Base-by-base conservation (phyloP, 2,888 invertebrate species). In the Coleophora flavipennella region DNA sequence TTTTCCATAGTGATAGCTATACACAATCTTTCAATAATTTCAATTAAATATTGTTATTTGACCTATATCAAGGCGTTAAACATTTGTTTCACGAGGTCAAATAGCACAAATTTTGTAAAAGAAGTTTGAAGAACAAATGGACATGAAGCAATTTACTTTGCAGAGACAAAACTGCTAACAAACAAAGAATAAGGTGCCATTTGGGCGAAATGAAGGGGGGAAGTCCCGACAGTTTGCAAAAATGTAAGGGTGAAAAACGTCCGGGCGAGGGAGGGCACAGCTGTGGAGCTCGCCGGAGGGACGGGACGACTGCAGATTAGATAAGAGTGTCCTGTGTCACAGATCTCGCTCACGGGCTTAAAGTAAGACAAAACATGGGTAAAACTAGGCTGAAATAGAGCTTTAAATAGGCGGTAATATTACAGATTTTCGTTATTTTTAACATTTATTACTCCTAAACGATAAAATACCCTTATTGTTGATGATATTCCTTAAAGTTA, bases 301-400 rank as follows among this genome's bases (percentile, higher is more conserved):
- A 34, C 20, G 14, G 40, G 50, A 49, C 47, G 46, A 48, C 39
- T 49, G 39, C 42, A 43, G 45, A 48, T 48, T 48, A 52, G 50
- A 55, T 51, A 51, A 51, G 44, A 46, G 51, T 41, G 50, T 50
- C 48, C 48, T 50, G 51, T 41, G 50, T 50, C 48, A 48, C 51
- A 62, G 46, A 58, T 64, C 60, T 59, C 41, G 48, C 48, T 46
- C 48, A 53, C 42, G 41, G 57, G 51, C 59, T 58, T 57, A 62
- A 66, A 55, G 55, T 63, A 59, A 52, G 55, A 39, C 50, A 46
- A 50, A 55, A 43, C 13, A 13, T 10, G 26, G 11, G 11, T 25
- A 26, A 34, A 11, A 33, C 14, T 6, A 34, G 25, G 14, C 4
- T 25, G 25, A 2, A 34, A 26, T 20, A 20, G 26, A 34, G 9